Base-by-base conservation (phyloP, 2,113 vertebrate genomes). In the Rhabdomys dilectus region DNA sequence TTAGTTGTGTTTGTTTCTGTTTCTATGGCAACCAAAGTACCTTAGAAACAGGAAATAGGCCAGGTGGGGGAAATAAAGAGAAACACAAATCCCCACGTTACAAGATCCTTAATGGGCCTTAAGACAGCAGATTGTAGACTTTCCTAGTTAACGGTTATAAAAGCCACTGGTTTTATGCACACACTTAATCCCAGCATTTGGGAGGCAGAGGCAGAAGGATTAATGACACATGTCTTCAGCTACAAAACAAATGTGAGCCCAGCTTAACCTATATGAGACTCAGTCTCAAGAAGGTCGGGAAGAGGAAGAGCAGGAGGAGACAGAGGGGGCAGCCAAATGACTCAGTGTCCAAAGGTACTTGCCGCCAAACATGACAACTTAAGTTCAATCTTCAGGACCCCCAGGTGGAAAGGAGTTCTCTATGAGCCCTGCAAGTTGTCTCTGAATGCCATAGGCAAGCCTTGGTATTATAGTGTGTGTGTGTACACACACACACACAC, bases 1-100 rank as follows among this genome's bases (percentile, higher is more conserved):
- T 17, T 21, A 64, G 64, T 85, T 84, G 68, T 93, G 3, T 96
- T 90, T 96, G 91, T 95, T 97, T 96, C 12, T 77, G 91, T 96
- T 94, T 88, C 87, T 70, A 84, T 81, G 68, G 66, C 60, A 96
- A 97, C 89, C 31, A 91, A 75, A 95, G 73, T 87, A 89, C 93
- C 85, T 96, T 95, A 93, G 88, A 95, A 97, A 97, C 60, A 94
- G 95, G 97, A 97, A 97, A 82, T 45, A 96, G 64, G 31, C 85
- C 92, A 95, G 93, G 88, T 96, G 72, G 86, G 91, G 91, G 85
- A 96, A 94, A 93, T 93, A 89, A 95, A 94, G 89, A 92, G 86
- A 94, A 91, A 15, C 87, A n/a, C 39, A 90, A 94, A 93, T 60
- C 91, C 64, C 58, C 58, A 56, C 88, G 84, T 89, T 86, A 82